A percentile compares a stretch with the other conserved stretches of the same genome.
These are phyloP conservation scores for Halcyon chelicuti DNA, from an alignment of 2,797 vertebrate genomes.

Conservation along the genomic window DNA sequence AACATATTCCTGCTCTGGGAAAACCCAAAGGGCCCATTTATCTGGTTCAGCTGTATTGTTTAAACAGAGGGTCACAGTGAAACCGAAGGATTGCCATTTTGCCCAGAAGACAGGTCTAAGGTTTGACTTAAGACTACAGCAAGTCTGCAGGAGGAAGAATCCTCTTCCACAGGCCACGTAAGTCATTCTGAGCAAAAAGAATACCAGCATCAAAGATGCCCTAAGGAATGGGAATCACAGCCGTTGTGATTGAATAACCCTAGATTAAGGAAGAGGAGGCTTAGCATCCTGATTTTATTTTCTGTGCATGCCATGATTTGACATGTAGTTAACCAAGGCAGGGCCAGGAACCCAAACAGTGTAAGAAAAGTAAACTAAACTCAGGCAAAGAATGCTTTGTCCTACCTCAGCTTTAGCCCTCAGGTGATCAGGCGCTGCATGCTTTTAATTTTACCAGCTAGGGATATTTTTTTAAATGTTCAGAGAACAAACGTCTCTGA, in stretches of 20 bases:
- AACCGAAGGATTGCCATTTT: neutral
- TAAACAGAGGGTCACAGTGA: neutral
- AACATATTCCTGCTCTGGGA: neutral
- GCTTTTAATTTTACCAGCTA: conserved; percentile 61
- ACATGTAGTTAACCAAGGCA: neutral
- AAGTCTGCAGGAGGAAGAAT: neutral
- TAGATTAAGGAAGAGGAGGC: neutral
- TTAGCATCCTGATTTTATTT: conserved; percentile 14
- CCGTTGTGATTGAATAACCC: neutral
- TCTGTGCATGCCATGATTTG: conserved; percentile 15
- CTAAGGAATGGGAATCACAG: neutral
- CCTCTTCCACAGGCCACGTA: neutral
- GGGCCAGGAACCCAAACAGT: neutral
- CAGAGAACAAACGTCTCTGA: conserved; percentile 5
- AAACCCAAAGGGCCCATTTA: conserved; percentile 40
- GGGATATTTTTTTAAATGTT: neutral
- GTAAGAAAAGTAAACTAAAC: conserved; percentile 39
- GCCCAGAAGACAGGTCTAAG: neutral
- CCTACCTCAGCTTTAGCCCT: conserved; percentile 48
- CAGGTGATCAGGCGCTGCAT: conserved; percentile 51
- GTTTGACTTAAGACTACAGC: neutral
- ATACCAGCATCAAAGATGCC: neutral
- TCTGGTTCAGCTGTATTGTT: conserved; percentile 4
- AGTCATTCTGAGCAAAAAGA: neutral
- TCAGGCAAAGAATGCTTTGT: conserved; percentile 22